Conservation (phyloP, 2,888 invertebrate genomes). For the Folsomia candida region DNA sequence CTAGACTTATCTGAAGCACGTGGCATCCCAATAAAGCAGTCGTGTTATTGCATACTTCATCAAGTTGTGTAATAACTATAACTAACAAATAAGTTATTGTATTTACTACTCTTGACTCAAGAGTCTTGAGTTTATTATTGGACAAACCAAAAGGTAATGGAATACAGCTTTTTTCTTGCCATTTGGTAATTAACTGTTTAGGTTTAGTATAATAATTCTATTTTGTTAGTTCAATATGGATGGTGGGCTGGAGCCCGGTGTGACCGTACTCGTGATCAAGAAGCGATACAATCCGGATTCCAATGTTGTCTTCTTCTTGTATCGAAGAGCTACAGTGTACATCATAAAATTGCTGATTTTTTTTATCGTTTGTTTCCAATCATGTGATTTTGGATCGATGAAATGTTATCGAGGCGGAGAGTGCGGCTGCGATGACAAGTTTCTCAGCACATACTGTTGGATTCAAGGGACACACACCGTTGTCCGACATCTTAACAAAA, state of each 20-base stretch:
- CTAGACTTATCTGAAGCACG: too few species aligned
- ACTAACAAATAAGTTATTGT: too few species aligned
- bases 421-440: background rate
- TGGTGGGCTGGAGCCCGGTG: background rate
- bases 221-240: too few species aligned
- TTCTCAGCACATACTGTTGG: background rate
- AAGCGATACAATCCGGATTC: background rate
- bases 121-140: too few species aligned
- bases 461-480: background rate
- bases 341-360: background rate
- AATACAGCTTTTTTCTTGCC: too few species aligned
- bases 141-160: too few species aligned
- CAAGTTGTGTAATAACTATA: too few species aligned
- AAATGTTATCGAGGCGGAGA: background rate
- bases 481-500: background rate
- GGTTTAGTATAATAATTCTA: too few species aligned
- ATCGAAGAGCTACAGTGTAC: background rate
- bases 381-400: background rate
- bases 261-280: background rate
- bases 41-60: too few species aligned
- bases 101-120: too few species aligned
- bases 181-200: too few species aligned
- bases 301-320: background rate
- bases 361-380: background rate
- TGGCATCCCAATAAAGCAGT: too few species aligned